Conservation (phyloP, 2,888 invertebrate species). For the Aporophyla nigra region DNA sequence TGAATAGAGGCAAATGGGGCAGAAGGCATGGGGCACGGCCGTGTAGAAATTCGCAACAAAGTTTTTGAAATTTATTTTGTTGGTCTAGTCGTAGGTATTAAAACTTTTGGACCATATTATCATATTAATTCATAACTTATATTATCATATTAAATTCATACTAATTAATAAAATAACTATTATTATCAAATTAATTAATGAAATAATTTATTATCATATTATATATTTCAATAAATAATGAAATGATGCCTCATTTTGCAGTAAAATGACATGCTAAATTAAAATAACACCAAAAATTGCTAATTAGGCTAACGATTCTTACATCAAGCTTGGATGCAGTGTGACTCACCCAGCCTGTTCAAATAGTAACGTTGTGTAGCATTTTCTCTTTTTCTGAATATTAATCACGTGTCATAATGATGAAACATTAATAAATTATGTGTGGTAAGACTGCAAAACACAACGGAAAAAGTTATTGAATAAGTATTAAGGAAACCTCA, state of each 20-base stretch:
- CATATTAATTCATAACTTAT: too few species aligned
- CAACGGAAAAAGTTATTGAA: neutral
- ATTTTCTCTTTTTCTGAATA: neutral
- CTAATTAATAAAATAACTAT: too few species aligned
- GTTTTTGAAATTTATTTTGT: neutral
- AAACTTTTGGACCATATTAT: too few species aligned
- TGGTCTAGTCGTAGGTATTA: neutral
- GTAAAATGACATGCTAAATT: neutral
- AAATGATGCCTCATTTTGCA: neutral
- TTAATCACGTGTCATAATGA: neutral
- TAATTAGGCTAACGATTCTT: neutral
- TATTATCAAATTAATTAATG: too few species aligned
- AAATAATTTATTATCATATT: too few species aligned
- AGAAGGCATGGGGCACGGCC: neutral
- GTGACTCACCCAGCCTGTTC: too few species aligned
- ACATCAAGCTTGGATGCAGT: neutral
- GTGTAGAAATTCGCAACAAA: conserved; percentile 5
- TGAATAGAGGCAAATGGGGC: conserved; percentile 47
- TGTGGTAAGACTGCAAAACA: neutral
- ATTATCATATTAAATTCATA: too few species aligned
- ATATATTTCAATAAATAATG: neutral
- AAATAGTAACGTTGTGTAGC: neutral
- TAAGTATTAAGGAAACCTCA: neutral
- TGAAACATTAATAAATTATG: neutral
- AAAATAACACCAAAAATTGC: neutral